Base-by-base conservation (phyloP, 2,888 invertebrate species). In the Sylvicola cinctus region DNA sequence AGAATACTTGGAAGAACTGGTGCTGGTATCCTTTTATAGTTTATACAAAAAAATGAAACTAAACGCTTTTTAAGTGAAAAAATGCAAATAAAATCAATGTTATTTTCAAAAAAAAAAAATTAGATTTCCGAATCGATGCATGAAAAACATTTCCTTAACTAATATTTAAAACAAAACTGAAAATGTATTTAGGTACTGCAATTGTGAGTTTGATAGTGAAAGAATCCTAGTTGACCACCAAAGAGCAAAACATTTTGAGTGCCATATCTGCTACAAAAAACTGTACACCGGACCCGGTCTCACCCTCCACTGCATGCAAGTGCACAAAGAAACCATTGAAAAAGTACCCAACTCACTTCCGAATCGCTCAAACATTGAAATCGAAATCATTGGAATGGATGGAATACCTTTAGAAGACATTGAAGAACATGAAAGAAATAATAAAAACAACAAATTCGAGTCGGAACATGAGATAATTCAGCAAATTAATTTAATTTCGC, bases 361-460 rank as follows among this genome's bases (percentile, higher is more conserved):
- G 48, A 90, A 90, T 62, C 74, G 96, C 55, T 90, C 90, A 52
- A 93, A 93, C 64, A 91, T 93, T 55, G 95, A 96, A 65, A 87
- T 99, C 58, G 98, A 98, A 70, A 96, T 98, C 52, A 98, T 98
- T 68, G 98, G 98, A 45, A 98, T 99, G 96, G 96, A 98, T 69
- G 98, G 98, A 46, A 96, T 98, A 50, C 98, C 98, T 20, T 74
- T 84, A 36, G 85, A 83, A 48, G 95, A 96, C 65, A 58, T 91
- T 41, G 80, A 80, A 54, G 88, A 90, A 53, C 95, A 95, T 61
- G 93, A 95, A 61, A 73, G 77, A 47, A 81, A 84, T 54, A 81
- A 85, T 54, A 58, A 57, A 42, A 76, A 75, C 39, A 76, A 74
- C 39, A 74, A 72, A 39, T 76, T 77, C 1, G 80, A 81, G 49